phyloP scores from a whole-genome alignment of 2,113 vertebrate species.

The Onychorhynchus coronatus region DNA sequence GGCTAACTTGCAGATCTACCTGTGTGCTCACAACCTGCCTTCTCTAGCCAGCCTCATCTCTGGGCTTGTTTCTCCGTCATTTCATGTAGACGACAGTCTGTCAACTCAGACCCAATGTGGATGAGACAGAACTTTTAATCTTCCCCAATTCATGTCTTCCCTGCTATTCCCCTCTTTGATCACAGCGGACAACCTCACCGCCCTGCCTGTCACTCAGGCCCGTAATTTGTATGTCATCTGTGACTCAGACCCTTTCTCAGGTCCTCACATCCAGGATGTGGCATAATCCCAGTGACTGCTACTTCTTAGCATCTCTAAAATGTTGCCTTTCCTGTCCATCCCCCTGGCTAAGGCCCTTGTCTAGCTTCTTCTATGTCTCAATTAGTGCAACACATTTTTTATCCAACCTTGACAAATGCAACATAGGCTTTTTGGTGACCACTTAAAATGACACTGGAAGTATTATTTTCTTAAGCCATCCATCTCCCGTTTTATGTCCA shows the following conservation, averaged over 20 bases:
- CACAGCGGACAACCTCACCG: neutral
- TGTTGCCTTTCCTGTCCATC: neutral
- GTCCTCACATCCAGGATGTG: neutral
- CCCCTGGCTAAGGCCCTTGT: neutral
- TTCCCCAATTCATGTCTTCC: slow-evolving; percentile 10
- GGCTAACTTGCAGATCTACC: neutral
- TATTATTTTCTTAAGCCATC: neutral
- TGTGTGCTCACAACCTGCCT: neutral
- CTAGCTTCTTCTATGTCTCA: neutral
- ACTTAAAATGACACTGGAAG: neutral
- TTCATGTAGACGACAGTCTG: neutral
- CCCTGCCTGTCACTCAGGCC: slow-evolving; percentile 34
- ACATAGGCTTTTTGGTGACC: neutral
- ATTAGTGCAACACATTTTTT: neutral
- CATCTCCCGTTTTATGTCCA: neutral
- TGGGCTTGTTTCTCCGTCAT: neutral
- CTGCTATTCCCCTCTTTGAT: slow-evolving; percentile 13
- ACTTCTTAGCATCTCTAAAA: neutral
- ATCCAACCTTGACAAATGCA: neutral
- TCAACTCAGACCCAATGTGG: neutral
- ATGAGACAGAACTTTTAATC: slow-evolving; percentile 52
- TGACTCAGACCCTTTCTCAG: neutral
- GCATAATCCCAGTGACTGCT: neutral
- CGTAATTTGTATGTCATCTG: slow-evolving; percentile 34
- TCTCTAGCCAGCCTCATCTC: neutral